Percentiles rank a stretch among this genome's conserved stretches.
Conservation (phyloP, 2,113 vertebrate species). For the Thamnophis sirtalis region DNA sequence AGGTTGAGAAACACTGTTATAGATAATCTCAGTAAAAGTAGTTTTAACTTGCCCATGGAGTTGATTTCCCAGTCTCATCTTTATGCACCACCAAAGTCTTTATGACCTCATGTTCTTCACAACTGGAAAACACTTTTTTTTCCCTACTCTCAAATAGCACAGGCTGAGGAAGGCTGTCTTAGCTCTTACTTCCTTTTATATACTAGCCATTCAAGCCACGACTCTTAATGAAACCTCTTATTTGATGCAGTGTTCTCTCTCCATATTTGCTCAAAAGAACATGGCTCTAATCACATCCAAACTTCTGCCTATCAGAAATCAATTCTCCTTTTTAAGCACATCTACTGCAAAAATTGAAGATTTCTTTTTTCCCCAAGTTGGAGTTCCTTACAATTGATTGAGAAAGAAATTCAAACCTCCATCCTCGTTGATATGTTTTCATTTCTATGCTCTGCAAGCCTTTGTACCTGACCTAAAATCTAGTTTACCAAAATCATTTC, state of each 20-base stretch:
- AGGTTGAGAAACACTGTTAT: too few species aligned
- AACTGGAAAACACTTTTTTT: neutral
- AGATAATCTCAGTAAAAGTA: neutral
- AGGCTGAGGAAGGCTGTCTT: neutral
- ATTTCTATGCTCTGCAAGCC: neutral
- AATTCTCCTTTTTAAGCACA: neutral
- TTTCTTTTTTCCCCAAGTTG: neutral
- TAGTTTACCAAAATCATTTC: neutral
- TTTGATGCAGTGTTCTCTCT: neutral
- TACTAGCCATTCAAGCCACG: neutral
- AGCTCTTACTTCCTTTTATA: neutral
- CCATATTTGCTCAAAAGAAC: neutral
- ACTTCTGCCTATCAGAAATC: neutral
- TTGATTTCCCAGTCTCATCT: neutral
- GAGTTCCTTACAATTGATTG: neutral
- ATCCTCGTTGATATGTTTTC: neutral
- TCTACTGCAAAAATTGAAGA: neutral
- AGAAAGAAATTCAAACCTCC: neutral
- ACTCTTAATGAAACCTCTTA: neutral
- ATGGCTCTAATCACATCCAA: neutral
- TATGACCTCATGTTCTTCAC: neutral
- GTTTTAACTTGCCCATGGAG: neutral
- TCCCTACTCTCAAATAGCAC: neutral
- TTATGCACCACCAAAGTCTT: neutral
- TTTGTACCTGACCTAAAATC: neutral